Evolutionary conservation across 2,888 invertebrate species (phyloP), one percentile per base, ranked within the genome.

Genomic region (Eudemis profundana): DNA sequence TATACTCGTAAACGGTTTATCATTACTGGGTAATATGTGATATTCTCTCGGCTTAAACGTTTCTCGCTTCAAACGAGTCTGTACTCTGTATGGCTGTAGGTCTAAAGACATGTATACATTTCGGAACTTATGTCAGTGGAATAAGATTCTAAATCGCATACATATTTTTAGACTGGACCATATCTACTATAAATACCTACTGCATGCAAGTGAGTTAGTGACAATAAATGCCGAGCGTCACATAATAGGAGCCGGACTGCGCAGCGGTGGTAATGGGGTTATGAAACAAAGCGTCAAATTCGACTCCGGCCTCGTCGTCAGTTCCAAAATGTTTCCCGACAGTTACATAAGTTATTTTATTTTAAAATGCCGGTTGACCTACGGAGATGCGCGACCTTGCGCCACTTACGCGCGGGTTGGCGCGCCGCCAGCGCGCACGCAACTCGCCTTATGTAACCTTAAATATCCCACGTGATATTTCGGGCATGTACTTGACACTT

Each of bases 301-400:
- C 38, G 36, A 62, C 27, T 12, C 40, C 62, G 36, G 44, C 47
- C 36, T 5, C 33, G 17, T 8, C 50, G 42, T 21, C 42, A 12
- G 29, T 19, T 42, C 50, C 44, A 29, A 44, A 56, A 40, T 60
- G 14, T 40, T 53, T 27, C 42, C 42, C 36, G 38, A 19, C 21
- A 19, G 29, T 54, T 54, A 54, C 17, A 54, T 42, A 54, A 54
- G 54, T 54, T 17, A 54, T 54, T 50, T 50, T 47, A 53, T 53
- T 51, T 36, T 51, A 51, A 53, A 54, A 54, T 29, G 38, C 14
- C 54, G 54, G 54, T 42, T 54, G 54, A 54, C 54, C 54, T 54
- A 54, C 54, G 23, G 15, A 3, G 21, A 44, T 8, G 19, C 1
- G 15, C 54, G 54, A 42, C 54, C 54, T 54, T 54, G 54, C 42